Evolutionary conservation across 2,797 vertebrate species (phyloP), one percentile per base, ranked within the genome.

Genomic region (Picus viridis): DNA sequence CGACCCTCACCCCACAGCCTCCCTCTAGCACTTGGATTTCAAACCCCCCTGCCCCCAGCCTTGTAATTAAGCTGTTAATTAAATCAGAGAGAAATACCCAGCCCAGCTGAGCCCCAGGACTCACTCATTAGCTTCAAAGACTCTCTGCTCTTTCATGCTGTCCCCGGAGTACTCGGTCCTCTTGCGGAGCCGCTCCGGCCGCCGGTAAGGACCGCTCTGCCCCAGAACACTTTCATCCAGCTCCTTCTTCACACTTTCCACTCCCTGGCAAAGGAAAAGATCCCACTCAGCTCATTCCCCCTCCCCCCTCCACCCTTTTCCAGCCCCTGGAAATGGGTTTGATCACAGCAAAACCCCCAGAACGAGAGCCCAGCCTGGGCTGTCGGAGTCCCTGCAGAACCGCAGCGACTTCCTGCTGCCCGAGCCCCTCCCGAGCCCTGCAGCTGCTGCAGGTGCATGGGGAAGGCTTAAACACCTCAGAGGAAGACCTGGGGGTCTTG

Each of bases 51-150:
- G 36, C 36, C 47, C 22, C 22, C 45, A 49, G 47, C 47, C 47
- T 12, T 13, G 12, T 7, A 6, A 13, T 12, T 6, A 13, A 51
- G 49, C 49, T 51, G 49, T 10, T 22, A 23, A 12, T 23, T 23
- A 49, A 5, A 49, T 9, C 47, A 49, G 47, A 49, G 47, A 22
- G 47, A 49, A 19, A 11, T 9, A 49, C 27, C 26, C 53, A 54
- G 24, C 6, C 24, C 45, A 9, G 17, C 12, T 22, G 22, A 49
- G 47, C 30, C 0, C 24, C 26, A 78, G 22, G 49, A 98, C 99
- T 2, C 97, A 99, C 99, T 99, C 98, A 3, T 99, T 99, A 75
- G 99, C 98, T 83, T 99, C 98, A 39, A 98, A 99, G 76, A 99
- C 97, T 87, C 98, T 98, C 80, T 97, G 97, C 56, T 98, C 98